Base-by-base conservation (phyloP, 2,888 invertebrate species). In the Thymelicus sylvestris region DNA sequence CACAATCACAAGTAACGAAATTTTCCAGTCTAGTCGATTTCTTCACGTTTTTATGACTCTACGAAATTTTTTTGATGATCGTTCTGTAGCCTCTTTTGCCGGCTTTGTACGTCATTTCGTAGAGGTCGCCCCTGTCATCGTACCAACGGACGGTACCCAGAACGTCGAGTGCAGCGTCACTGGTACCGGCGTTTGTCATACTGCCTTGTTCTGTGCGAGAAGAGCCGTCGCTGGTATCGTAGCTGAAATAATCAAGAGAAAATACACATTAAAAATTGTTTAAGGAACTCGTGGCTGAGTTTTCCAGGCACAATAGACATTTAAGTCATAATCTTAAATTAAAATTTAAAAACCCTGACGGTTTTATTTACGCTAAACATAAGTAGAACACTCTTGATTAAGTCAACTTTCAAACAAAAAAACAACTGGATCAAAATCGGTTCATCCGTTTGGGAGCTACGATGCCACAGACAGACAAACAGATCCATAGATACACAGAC, bases 171-270 rank as follows among this genome's bases (percentile, higher is more conserved):
- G 92, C 88, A 0, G 86, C 87, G 8, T 92, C 86, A 7, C 88
- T 84, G 3, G 89, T 91, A 1, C 91, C 93, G 2, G 82, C 85
- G 69, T 91, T 86, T 44, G 85, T 74, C 41, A 92, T 89, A 0
- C 79, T 84, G 1, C 93, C 93, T 68, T 89, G 79, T 78, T 95
- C 95, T 24, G 93, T 87, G n/a, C 95, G 86, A 0, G 94, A 92
- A 4, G 94, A 92, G 0, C 95, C 95, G 76, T 95, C 95, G 67
- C 90, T 94, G 12, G 91, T 85, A 75, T 94, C 90, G 75, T 93
- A 94, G 75, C 94, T 94, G 87, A 41, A 87, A 87, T 73, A 57
- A 61, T 6, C 73, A 66, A 68, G 61, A 44, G 44, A 60, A 13
- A 57, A 19, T 5, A 31, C 31, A 6, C 10, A 15, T 44, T 41